Evolutionary conservation across 2,113 vertebrate genomes (phyloP), one percentile per base, ranked within the genome.

Genomic region (Leptocoma aspasia): DNA sequence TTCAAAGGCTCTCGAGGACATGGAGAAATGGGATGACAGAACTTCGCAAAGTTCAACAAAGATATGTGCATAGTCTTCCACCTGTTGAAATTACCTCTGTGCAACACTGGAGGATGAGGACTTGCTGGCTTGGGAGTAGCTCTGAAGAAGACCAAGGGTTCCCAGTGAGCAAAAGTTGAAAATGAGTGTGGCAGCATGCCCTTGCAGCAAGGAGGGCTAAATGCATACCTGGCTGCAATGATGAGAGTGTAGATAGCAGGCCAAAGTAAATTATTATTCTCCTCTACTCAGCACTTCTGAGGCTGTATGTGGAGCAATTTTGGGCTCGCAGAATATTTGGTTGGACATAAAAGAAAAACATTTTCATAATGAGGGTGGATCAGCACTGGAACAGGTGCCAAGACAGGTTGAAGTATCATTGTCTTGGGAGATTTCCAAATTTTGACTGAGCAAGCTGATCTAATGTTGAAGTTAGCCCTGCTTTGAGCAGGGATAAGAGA

Each of bases 231-330:
- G 47, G 71, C 86, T 95, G 90, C 68, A 83, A 33, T 70, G 31
- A 92, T 52, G 56, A 77, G 35, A 86, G 33, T n/a, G n/a, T 71
- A 93, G 56, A 56, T 53, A 93, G 69, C 80, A 81, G 60, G 83
- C 72, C 86, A 89, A 93, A 86, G 54, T 42, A 94, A 89, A 97
- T 94, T 80, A 94, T 56, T 93, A 81, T 93, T 83, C n/a, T 64
- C 12, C 24, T 60, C 35, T 78, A 83, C 65, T 97, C 91, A 93
- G 94, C 91, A 89, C 52, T 91, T 92, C 80, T 68, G 35, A 93
- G 30, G 59, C 56, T 81, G 59, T 77, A 70, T 78, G 59, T 84
- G 69, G 60, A 93, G 76, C 52, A 95, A 65, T 76, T 96, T 15
- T 65, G 65, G 80, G 56, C 64, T 91, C 80, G 60, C 61, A 78